Evolutionary conservation across 2,113 vertebrate genomes (phyloP).

Genomic region (Mesoclemmys tuberculata): DNA sequence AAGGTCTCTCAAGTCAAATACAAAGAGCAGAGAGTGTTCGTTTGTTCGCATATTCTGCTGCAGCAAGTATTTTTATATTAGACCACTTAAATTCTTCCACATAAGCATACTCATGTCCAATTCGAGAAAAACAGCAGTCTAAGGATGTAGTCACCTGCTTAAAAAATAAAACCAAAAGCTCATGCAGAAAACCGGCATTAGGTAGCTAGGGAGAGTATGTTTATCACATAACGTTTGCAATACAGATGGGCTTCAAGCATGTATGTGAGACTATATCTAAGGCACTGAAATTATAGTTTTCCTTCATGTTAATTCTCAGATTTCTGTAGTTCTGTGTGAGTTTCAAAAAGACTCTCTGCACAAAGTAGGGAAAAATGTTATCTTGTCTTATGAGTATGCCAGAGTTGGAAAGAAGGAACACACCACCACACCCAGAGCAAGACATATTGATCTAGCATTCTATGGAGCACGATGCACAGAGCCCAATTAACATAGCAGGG

Average conservation of each 20-base stretch:
- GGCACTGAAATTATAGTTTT: background rate
- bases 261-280: background rate
- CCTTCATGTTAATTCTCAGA: fast-evolving
- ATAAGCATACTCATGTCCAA: background rate
- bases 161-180: slow-evolving; percentile 27
- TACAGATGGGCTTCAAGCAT: background rate
- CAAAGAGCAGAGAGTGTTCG: background rate
- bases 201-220: slow-evolving; percentile 6
- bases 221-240: background rate
- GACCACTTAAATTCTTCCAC: background rate
- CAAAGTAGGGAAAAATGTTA: fast-evolving
- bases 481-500: background rate
- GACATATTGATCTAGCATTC: background rate
- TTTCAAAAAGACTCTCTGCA: background rate
- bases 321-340: background rate
- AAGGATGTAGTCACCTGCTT: background rate
- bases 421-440: background rate
- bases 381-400: fast-evolving
- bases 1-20: background rate
- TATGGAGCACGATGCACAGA: background rate
- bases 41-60: background rate
- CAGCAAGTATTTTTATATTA: background rate
- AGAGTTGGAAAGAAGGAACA: background rate
- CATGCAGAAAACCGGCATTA: slow-evolving; percentile 11
- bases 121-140: background rate